A percentile compares a stretch with the other conserved stretches of the same genome.
These are phyloP conservation scores for Mylabris sibirica DNA, from an alignment of 2,888 invertebrate genomes.

Conservation along the genomic window DNA sequence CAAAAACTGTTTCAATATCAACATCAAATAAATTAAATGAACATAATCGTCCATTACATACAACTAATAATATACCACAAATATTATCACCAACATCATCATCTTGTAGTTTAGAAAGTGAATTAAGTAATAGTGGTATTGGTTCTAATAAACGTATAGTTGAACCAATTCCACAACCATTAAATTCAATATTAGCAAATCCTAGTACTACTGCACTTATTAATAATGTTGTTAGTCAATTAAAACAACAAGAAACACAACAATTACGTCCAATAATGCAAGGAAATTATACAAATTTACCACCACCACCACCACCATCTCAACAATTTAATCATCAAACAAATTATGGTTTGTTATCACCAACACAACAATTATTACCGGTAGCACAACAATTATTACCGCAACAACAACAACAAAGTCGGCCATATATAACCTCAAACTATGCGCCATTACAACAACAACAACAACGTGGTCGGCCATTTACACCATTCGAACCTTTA, in stretches of 20 bases:
- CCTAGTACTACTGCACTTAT: conserved; percentile 37
- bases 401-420: background rate
- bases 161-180: conserved; percentile 18
- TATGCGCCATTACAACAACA: background rate
- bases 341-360: conserved; percentile 1
- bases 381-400: background rate
- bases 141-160: background rate
- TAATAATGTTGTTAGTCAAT: conserved; percentile 38
- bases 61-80: background rate
- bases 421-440: background rate
- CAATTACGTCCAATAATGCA: conserved; percentile 12
- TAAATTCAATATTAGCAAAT: conserved; percentile 32
- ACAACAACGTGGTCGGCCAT: background rate
- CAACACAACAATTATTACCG: background rate
- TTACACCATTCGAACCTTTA: background rate
- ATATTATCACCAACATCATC: conserved; percentile 12
- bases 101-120: conserved; percentile 5
- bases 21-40: conserved; percentile 12
- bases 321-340: conserved; percentile 13
- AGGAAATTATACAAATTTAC: conserved; percentile 5
- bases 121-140: conserved; percentile 23
- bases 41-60: background rate
- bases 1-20: conserved; percentile 1
- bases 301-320: background rate
- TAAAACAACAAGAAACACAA: conserved; percentile 25